Conservation (phyloP, 1,140 invertebrate genomes). For the Microplitis mediator region DNA sequence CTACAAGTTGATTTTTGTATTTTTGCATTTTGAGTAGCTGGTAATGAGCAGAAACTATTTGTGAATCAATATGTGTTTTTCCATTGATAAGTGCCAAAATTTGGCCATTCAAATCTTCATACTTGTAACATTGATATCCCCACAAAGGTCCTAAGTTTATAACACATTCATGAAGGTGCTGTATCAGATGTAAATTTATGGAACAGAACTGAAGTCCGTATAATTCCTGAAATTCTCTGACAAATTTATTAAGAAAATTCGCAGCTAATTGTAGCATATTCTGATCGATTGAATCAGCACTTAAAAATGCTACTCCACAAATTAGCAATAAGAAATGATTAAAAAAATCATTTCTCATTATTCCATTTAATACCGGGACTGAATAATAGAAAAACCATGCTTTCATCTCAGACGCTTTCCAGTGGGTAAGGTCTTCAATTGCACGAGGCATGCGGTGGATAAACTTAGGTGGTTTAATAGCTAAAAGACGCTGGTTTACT, state of each 20-base stretch:
- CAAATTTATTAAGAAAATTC: slow-evolving; percentile 32
- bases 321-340: slow-evolving; percentile 11
- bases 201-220: slow-evolving; percentile 35
- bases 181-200: slow-evolving; percentile 38
- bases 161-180: slow-evolving; percentile 35
- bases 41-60: slow-evolving; percentile 30
- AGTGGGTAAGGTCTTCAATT: slow-evolving; percentile 30
- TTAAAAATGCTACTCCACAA: not conserved
- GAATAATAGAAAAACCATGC: slow-evolving; percentile 35
- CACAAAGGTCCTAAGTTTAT: slow-evolving; percentile 33
- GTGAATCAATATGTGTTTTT: slow-evolving; percentile 32
- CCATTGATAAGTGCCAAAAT: slow-evolving; percentile 34
- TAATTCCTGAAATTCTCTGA: slow-evolving; percentile 27
- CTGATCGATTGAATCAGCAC: not conserved
- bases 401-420: slow-evolving; percentile 35
- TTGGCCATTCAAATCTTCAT: slow-evolving; percentile 38
- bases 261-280: not conserved
- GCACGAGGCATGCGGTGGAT: slow-evolving; percentile 34
- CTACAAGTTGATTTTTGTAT: slow-evolving; percentile 22
- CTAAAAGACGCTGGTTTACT: slow-evolving; percentile 17
- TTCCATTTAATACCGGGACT: slow-evolving; percentile 28
- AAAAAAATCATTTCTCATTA: slow-evolving; percentile 29
- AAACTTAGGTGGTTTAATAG: slow-evolving; percentile 35
- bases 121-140: slow-evolving; percentile 34
- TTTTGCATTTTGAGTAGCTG: slow-evolving; percentile 27